A percentile compares a stretch with the other conserved stretches of the same genome.
These are phyloP conservation scores for Agrochola litura DNA, from an alignment of 2,888 invertebrate genomes.

Conservation along the genomic window DNA sequence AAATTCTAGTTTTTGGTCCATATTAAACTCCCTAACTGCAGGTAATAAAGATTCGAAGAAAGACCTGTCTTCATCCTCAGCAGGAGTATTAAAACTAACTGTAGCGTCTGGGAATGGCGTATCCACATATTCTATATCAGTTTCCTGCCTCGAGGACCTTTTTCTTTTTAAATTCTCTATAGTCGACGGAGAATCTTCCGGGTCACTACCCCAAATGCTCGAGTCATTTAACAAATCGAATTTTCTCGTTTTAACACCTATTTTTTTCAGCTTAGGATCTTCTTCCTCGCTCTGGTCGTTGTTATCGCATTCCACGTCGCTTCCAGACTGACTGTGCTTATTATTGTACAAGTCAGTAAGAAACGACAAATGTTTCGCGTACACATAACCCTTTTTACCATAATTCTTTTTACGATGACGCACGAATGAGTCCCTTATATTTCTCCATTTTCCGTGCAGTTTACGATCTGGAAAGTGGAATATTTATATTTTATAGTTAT, in stretches of 20 bases:
- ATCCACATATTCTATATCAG: conserved; percentile 78
- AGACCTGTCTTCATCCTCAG: conserved; percentile 82
- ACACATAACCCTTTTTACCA: conserved; percentile 77
- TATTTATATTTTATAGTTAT: conserved; percentile 45
- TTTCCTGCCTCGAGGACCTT: conserved; percentile 61
- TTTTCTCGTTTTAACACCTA: conserved; percentile 64
- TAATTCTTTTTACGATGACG: conserved; percentile 75
- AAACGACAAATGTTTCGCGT: conserved; percentile 81
- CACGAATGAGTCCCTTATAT: conserved; percentile 84
- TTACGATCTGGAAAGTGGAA: conserved; percentile 78
- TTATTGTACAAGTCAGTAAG: conserved; percentile 76
- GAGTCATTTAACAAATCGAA: conserved; percentile 67
- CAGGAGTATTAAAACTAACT: conserved; percentile 60
- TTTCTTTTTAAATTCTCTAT: conserved; percentile 75
- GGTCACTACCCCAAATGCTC: conserved; percentile 70
- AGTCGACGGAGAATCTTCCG: conserved; percentile 69
- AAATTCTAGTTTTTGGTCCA: conserved; percentile 84
- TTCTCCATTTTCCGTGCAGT: conserved; percentile 85
- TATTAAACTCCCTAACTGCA: conserved; percentile 80
- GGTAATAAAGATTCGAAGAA: conserved; percentile 85
- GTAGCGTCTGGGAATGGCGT: conserved; percentile 72
- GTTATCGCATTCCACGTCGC: conserved; percentile 72
- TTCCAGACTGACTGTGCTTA: conserved; percentile 70
- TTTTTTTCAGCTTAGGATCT: conserved; percentile 68
- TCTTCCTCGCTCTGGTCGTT: conserved; percentile 74